These are phyloP conservation scores for Apostichopus parvimensis DNA, from an alignment of 35 echinoderm and acorn worm genomes.

Conservation along the genomic window DNA sequence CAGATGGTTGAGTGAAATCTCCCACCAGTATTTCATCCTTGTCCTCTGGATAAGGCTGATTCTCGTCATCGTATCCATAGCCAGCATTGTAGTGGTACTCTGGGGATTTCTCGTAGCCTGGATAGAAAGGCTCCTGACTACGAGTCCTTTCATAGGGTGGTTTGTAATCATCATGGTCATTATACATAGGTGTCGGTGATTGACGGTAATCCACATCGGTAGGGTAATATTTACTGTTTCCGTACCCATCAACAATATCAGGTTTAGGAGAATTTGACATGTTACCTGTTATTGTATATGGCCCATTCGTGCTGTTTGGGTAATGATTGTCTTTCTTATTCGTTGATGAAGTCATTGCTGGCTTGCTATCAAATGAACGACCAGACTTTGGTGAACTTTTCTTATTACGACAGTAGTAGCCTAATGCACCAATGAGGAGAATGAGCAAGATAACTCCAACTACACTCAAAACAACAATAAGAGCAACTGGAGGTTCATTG, in stretches of 20 bases:
- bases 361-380: neutral
- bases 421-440: neutral
- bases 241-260: neutral
- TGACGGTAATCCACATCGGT: neutral
- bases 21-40: constrained; percentile 1
- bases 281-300: constrained; percentile 4
- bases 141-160: constrained; percentile 16
- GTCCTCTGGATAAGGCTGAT: neutral
- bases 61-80: constrained; percentile 36
- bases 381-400: neutral
- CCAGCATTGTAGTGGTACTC: constrained; percentile 18
- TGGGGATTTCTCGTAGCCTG: neutral
- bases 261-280: neutral
- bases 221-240: neutral
- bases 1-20: constrained; percentile 32
- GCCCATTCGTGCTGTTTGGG: neutral
- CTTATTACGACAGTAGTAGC: neutral
- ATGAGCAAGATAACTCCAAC: constrained; percentile 13
- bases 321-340: neutral
- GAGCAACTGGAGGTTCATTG: constrained; percentile 4
- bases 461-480: constrained; percentile 29
- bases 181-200: neutral
- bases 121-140: constrained; percentile 24
- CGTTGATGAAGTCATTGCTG: neutral
- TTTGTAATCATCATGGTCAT: neutral